These are phyloP conservation scores for Drosophila formosana DNA, from an alignment of 2,888 invertebrate species.

Conservation along the genomic window DNA sequence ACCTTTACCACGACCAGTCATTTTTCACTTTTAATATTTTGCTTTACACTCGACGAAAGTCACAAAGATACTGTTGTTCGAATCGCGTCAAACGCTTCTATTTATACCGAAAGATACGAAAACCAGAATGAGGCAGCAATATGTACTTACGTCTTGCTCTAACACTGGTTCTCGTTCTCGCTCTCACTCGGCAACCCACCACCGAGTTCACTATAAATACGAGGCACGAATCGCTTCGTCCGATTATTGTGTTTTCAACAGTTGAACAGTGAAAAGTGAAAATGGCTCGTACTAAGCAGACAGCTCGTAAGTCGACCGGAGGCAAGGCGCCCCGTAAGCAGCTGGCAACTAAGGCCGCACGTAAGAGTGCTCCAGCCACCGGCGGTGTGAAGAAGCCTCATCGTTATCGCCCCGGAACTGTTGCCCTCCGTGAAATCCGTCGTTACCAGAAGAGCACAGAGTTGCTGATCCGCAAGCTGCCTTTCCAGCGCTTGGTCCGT, in stretches of 20 bases:
- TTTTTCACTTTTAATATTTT: conserved; percentile 16
- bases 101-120: conserved; percentile 10
- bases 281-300: conserved; percentile 20
- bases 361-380: too few species aligned
- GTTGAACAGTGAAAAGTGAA: conserved; percentile 1
- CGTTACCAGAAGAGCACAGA: too few species aligned
- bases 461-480: too few species aligned
- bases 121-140: background rate
- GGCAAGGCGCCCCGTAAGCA: conserved; percentile 47
- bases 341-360: conserved; percentile 20
- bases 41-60: conserved; percentile 14
- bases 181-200: conserved; percentile 4
- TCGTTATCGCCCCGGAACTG: too few species aligned
- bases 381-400: too few species aligned
- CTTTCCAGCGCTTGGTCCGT: too few species aligned
- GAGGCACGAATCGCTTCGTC: background rate
- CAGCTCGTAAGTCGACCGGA: conserved; percentile 31
- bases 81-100: background rate
- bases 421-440: too few species aligned
- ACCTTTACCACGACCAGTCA: conserved; percentile 21
- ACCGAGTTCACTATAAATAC: conserved; percentile 11
- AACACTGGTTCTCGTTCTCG: background rate
- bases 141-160: conserved; percentile 9
- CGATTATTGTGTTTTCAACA: conserved; percentile 7
- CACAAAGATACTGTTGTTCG: conserved; percentile 5